Percentiles rank a stretch among this genome's conserved stretches.
phyloP scores from a whole-genome alignment of 2,888 invertebrate genomes.

The Caenorhabditis sp. region DNA sequence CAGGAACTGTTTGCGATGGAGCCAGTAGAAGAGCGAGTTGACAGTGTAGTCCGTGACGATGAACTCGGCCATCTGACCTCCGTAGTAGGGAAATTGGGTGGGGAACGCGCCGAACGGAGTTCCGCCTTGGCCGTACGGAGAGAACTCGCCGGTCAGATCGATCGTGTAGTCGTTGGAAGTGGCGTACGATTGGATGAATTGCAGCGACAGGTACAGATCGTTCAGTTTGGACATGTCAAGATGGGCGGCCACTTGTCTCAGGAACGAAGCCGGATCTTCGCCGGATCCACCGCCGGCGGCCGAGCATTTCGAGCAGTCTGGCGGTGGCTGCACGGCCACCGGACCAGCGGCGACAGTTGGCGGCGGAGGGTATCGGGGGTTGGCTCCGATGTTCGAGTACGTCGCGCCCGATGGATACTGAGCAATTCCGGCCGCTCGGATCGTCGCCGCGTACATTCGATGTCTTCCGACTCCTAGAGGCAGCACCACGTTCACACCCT shows the following conservation, averaged over 20 bases:
- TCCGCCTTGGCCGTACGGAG: slow-evolving; percentile 66
- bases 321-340: slow-evolving; percentile 42
- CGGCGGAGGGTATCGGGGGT: slow-evolving; percentile 57
- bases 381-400: slow-evolving; percentile 34
- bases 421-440: slow-evolving; percentile 44
- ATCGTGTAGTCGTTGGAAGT: slow-evolving; percentile 75
- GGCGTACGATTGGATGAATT: slow-evolving; percentile 73
- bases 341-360: slow-evolving; percentile 54
- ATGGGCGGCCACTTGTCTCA: slow-evolving; percentile 66
- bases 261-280: slow-evolving; percentile 68
- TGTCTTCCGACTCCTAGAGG: slow-evolving; percentile 37
- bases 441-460: slow-evolving; percentile 42
- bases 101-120: slow-evolving; percentile 78
- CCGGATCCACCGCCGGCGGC: slow-evolving; percentile 47
- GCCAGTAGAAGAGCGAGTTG: slow-evolving; percentile 75
- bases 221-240: slow-evolving; percentile 70
- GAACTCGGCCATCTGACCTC: slow-evolving; percentile 73
- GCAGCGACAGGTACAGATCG: slow-evolving; percentile 71
- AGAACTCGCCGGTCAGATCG: slow-evolving; percentile 76
- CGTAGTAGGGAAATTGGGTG: slow-evolving; percentile 72
- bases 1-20: slow-evolving; percentile 76
- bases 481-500: slow-evolving; percentile 18
- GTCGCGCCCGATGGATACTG: slow-evolving; percentile 30
- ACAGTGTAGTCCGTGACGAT: slow-evolving; percentile 75
- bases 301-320: slow-evolving; percentile 64